A percentile compares a stretch with the other conserved stretches of the same genome.
phyloP scores from a whole-genome alignment of 2,797 vertebrate genomes.

The Cuniculus paca region DNA sequence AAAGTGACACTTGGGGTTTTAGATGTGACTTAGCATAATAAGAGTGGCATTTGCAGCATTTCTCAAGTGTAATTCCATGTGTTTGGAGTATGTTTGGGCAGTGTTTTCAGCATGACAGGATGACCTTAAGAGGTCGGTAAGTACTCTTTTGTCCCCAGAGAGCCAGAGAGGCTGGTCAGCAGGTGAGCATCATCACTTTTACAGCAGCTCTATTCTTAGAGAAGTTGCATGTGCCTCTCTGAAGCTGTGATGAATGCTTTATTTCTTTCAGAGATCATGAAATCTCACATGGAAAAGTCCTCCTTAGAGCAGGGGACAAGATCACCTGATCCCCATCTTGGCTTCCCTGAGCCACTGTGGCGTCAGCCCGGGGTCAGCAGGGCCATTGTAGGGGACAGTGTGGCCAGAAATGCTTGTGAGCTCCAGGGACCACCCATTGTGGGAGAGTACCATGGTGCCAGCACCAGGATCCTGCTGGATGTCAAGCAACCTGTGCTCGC shows the following conservation, averaged over 20 bases:
- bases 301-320: not conserved
- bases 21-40: not conserved
- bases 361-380: no score
- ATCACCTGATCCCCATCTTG: fast-evolving
- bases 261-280: not conserved
- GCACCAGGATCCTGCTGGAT: no score
- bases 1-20: not conserved
- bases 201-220: not conserved
- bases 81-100: not conserved
- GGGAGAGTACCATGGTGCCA: not conserved
- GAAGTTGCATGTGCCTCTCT: not conserved
- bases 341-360: not conserved
- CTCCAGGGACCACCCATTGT: fast-evolving
- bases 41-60: not conserved
- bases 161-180: not conserved
- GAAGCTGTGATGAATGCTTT: not conserved
- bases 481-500: not conserved
- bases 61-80: not conserved
- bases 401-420: not conserved
- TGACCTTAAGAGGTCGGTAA: not conserved
- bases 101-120: not conserved
- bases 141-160: fast-evolving
- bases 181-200: not conserved
- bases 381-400: not conserved
- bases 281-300: not conserved